Conservation (phyloP, 23 tunicate genomes). For the Halocynthia roretzi region DNA sequence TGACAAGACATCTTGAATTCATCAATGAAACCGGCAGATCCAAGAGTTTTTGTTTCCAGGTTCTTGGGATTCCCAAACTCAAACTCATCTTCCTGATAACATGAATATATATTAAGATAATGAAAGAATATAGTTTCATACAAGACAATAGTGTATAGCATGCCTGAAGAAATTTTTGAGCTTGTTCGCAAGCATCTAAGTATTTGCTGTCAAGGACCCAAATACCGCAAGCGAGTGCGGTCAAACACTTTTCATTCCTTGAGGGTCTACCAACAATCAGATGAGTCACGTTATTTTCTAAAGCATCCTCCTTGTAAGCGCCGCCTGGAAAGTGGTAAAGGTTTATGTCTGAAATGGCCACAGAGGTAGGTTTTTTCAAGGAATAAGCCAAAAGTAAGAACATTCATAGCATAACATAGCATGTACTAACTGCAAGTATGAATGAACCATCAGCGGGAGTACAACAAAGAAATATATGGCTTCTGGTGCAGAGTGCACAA, state of each 20-base stretch:
- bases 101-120: not conserved
- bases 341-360: no score
- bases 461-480: no score
- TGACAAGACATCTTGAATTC: conserved; percentile 23
- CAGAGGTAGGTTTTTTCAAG: no score
- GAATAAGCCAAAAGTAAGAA: no score
- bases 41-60: conserved; percentile 28
- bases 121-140: not conserved
- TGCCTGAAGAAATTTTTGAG: conserved; percentile 44
- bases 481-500: no score
- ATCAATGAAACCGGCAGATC: not conserved
- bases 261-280: conserved; percentile 60
- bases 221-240: conserved; percentile 66
- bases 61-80: conserved; percentile 67
- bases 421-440: no score
- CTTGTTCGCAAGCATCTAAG: conserved; percentile 59
- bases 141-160: not conserved
- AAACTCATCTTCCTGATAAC: conserved; percentile 39
- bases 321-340: conserved; percentile 40
- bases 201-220: conserved; percentile 60
- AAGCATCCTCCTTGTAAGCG: conserved; percentile 36
- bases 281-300: conserved; percentile 50
- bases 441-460: no score
- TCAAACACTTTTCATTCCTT: conserved; percentile 74
- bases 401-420: no score